These are phyloP conservation scores for Bungarus multicinctus DNA, from an alignment of 2,113 vertebrate species.

Conservation along the genomic window DNA sequence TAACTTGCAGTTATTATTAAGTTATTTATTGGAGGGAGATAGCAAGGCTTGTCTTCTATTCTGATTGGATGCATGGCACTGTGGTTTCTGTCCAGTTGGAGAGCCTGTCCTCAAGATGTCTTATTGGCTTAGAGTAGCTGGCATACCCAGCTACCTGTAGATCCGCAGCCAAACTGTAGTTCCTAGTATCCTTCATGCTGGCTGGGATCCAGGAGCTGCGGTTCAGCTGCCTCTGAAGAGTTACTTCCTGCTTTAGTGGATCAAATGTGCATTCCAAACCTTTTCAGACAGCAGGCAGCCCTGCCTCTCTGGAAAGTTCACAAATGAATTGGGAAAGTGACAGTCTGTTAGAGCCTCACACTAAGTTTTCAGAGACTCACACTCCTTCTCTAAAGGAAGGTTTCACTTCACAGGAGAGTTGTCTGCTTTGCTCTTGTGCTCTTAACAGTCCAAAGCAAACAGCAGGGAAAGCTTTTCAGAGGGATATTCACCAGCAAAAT, in stretches of 20 bases:
- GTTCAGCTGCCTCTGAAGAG: neutral
- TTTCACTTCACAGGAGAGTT: neutral
- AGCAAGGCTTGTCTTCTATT: neutral
- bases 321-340: neutral
- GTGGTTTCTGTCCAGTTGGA: neutral
- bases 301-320: neutral
- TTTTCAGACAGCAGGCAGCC: neutral
- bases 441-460: neutral
- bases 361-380: neutral
- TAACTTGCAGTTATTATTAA: slow-evolving; percentile 61
- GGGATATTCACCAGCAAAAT: neutral
- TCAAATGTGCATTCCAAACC: neutral
- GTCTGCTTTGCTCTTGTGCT: neutral
- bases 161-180: neutral
- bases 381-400: neutral
- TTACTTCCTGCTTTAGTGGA: neutral
- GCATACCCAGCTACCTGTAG: neutral
- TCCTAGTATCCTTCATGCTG: neutral
- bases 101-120: neutral
- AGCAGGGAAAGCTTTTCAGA: neutral
- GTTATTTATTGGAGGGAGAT: slow-evolving; percentile 49
- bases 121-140: neutral
- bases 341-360: neutral
- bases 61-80: neutral
- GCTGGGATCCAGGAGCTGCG: neutral